phyloP scores from a whole-genome alignment of 2,113 vertebrate species.

The Laticauda laticaudata region DNA sequence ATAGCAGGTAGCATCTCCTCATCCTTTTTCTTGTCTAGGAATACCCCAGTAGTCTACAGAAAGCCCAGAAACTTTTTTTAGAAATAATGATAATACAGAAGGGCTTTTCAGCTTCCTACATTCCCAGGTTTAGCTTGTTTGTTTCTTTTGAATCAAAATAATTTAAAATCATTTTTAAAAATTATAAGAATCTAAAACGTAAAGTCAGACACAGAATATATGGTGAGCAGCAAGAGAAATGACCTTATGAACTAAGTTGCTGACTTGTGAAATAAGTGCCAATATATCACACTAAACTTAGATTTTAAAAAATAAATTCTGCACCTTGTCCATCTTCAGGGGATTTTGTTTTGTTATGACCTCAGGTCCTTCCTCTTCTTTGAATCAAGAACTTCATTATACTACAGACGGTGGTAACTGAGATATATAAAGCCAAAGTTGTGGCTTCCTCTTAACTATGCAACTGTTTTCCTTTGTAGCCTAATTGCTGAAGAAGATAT shows the following conservation, averaged over 20 bases:
- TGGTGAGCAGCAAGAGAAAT: not conserved
- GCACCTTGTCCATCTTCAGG: not conserved
- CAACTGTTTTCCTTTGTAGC: not conserved
- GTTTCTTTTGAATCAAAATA: not conserved
- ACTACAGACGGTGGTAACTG: not conserved
- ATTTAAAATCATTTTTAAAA: not conserved
- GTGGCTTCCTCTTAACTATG: not conserved
- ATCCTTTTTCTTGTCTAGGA: not conserved
- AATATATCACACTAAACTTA: not conserved
- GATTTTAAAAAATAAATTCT: not conserved
- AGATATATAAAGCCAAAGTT: not conserved
- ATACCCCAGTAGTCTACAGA: not conserved
- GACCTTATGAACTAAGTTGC: not conserved
- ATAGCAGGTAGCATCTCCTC: not conserved
- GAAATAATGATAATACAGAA: not conserved
- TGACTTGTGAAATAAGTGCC: not conserved
- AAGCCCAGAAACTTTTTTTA: not conserved
- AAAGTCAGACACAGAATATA: not conserved
- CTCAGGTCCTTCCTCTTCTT: conserved; percentile 6
- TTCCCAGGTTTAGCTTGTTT: not conserved
- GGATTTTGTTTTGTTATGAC: conserved; percentile 20
- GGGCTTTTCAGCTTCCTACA: not conserved
- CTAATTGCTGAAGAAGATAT: not conserved
- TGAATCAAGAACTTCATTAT: conserved; percentile 21
- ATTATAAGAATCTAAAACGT: not conserved